phyloP scores from a whole-genome alignment of 1,140 invertebrate species.

The Melitaea cinxia region DNA sequence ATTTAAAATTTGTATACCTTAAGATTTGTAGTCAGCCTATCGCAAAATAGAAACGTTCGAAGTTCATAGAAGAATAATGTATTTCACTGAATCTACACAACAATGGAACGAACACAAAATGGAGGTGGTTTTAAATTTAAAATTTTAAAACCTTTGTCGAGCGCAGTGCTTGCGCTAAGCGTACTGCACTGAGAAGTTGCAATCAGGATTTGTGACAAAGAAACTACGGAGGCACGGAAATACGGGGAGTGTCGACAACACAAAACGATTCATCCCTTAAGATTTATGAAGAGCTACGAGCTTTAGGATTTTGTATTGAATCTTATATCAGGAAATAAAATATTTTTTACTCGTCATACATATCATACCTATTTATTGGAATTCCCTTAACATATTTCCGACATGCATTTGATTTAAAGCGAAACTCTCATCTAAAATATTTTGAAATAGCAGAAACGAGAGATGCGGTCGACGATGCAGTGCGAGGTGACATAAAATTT shows the following conservation, averaged over 20 bases:
- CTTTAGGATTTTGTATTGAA: constrained; percentile 29
- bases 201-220: constrained; percentile 55
- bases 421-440: constrained; percentile 20
- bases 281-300: constrained; percentile 47
- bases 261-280: constrained; percentile 52
- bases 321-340: constrained; percentile 1
- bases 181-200: constrained; percentile 42
- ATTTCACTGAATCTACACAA: constrained; percentile 38
- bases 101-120: constrained; percentile 37
- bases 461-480: constrained; percentile 64
- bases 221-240: constrained; percentile 50
- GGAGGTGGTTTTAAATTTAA: constrained; percentile 43
- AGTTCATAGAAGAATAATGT: constrained; percentile 23
- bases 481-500: constrained; percentile 76
- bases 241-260: constrained; percentile 53
- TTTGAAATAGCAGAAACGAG: constrained; percentile 41
- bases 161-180: constrained; percentile 41
- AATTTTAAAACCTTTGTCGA: constrained; percentile 44
- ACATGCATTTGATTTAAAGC: background rate
- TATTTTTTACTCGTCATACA: background rate
- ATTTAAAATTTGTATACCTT: too few species aligned
- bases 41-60: background rate
- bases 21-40: background rate
- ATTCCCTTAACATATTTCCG: background rate
- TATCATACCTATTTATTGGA: background rate